Evolutionary conservation across 2,113 vertebrate species (phyloP).

Genomic region (Gymnocephalus cernua): DNA sequence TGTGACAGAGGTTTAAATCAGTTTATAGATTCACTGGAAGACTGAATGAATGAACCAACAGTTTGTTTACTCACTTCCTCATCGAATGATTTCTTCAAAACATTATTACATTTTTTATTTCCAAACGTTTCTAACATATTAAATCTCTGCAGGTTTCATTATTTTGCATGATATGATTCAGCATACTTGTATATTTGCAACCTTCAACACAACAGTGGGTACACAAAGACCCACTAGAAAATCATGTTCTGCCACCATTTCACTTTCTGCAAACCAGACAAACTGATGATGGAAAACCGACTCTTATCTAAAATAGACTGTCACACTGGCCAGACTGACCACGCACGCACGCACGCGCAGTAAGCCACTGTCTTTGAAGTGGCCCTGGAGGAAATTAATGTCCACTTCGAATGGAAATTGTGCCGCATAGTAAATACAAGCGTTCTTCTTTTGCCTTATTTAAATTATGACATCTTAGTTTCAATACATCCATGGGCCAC

Average conservation of each 20-base stretch:
- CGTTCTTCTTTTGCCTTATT: neutral
- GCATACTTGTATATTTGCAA: neutral
- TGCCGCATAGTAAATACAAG: neutral
- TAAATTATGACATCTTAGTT: constrained; percentile 13
- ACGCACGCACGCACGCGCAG: neutral
- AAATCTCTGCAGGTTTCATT: neutral
- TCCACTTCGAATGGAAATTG: neutral
- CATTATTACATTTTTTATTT: neutral
- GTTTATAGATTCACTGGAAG: neutral
- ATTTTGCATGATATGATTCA: neutral
- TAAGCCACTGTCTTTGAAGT: no score
- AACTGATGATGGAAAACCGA: neutral
- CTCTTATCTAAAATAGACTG: neutral
- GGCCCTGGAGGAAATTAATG: no score
- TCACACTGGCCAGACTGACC: neutral
- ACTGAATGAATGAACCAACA: neutral
- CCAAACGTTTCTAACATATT: neutral
- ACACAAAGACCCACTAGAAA: neutral
- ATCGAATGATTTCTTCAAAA: neutral
- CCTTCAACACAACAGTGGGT: neutral
- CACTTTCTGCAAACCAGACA: neutral
- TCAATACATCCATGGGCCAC: constrained; percentile 1
- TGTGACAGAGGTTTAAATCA: neutral
- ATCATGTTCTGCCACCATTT: neutral
- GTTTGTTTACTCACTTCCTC: neutral